Percentiles rank a stretch among this genome's conserved stretches.
These are phyloP conservation scores for Cepaea hortensis DNA, from an alignment of 2,888 invertebrate genomes.

Conservation along the genomic window DNA sequence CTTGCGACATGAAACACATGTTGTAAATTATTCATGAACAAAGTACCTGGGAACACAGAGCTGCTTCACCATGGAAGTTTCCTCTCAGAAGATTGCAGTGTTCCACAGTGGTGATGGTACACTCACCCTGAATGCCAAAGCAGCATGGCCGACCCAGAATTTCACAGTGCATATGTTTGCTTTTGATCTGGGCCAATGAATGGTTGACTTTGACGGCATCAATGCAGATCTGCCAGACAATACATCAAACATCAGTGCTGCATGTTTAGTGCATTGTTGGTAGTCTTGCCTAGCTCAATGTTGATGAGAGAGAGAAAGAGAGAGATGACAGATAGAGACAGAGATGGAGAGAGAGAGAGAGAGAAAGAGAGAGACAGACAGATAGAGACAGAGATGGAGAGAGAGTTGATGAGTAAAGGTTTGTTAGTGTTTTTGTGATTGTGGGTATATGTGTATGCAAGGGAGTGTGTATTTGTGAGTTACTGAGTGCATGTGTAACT, in stretches of 20 bases:
- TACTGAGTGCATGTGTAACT: too few relatives aligned
- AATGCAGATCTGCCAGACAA: slow-evolving; percentile 66
- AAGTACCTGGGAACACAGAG: slow-evolving; percentile 74
- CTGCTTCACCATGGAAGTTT: slow-evolving; percentile 73
- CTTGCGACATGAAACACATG: too few relatives aligned
- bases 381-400: not conserved
- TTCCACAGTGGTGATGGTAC: slow-evolving; percentile 74
- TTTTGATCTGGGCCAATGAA: slow-evolving; percentile 51
- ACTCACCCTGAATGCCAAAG: slow-evolving; percentile 87
- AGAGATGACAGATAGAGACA: too few relatives aligned
- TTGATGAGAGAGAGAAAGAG: not conserved
- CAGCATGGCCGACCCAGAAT: slow-evolving; percentile 98
- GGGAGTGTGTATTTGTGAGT: not conserved
- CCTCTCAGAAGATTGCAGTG: slow-evolving; percentile 74
- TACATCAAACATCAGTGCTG: not conserved
- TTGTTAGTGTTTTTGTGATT: not conserved
- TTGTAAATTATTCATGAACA: too few relatives aligned
- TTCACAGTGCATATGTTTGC: slow-evolving; percentile 89
- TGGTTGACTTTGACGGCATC: slow-evolving; percentile 59
- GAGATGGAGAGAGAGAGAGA: too few relatives aligned
- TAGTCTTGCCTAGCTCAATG: too few relatives aligned
- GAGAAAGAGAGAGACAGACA: too few relatives aligned
- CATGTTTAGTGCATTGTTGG: too few relatives aligned
- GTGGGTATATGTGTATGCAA: not conserved
- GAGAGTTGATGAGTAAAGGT: not conserved